These are phyloP conservation scores for Onthophagus sagittarius DNA, from an alignment of 2,888 invertebrate species.

Conservation along the genomic window DNA sequence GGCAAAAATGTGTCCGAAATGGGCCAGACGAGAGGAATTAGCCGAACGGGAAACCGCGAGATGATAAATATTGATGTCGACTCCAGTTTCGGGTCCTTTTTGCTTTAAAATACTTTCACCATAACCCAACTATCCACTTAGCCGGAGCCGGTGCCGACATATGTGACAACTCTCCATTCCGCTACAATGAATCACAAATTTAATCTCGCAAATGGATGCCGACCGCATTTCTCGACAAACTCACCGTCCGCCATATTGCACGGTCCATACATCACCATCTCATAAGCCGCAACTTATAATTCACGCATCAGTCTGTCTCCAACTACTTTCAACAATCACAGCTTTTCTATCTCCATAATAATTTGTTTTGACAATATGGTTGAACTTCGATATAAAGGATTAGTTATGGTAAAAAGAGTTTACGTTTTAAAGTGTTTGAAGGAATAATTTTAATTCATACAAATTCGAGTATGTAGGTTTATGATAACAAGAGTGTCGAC, in stretches of 20 bases:
- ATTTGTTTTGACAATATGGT: not conserved
- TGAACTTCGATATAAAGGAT: no score
- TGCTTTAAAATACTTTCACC: slow-evolving; percentile 47
- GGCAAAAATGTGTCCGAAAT: not conserved
- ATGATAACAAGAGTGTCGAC: no score
- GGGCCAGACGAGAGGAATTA: slow-evolving; percentile 11
- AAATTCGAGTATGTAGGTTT: no score
- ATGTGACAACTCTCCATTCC: slow-evolving; percentile 62
- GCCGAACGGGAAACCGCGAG: slow-evolving; percentile 13
- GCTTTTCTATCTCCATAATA: not conserved
- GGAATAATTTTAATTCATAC: no score
- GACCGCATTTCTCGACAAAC: slow-evolving; percentile 37
- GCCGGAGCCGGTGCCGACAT: slow-evolving; percentile 53
- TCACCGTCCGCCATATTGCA: slow-evolving; percentile 46
- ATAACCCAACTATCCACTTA: slow-evolving; percentile 49
- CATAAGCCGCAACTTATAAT: slow-evolving; percentile 35
- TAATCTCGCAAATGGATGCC: slow-evolving; percentile 69
- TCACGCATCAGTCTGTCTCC: slow-evolving; percentile 22
- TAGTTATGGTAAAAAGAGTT: no score
- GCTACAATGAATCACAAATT: slow-evolving; percentile 60
- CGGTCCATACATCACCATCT: slow-evolving; percentile 42
- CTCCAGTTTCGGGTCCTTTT: slow-evolving; percentile 33
- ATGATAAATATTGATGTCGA: slow-evolving; percentile 24
- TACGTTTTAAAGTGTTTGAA: no score
- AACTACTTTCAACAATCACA: not conserved